Evolutionary conservation across 2,888 invertebrate genomes (phyloP).

Genomic region (Diabrotica balteata): DNA sequence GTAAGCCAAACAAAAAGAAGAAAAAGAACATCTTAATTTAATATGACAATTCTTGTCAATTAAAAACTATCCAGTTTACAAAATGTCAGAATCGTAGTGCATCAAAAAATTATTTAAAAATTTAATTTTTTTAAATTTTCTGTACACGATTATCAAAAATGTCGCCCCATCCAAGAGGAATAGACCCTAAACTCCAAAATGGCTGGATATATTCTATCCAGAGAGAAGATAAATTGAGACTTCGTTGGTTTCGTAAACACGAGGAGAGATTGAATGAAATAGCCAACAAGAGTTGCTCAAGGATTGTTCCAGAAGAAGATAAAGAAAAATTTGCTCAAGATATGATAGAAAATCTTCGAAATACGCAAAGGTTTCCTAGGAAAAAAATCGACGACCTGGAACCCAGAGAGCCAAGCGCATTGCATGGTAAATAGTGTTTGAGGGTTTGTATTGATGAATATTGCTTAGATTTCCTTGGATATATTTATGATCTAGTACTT

Average conservation of each 20-base stretch:
- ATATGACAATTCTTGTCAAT: background rate
- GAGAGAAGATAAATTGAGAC: constrained; percentile 53
- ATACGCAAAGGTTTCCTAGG: constrained; percentile 41
- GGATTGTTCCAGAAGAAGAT: constrained; percentile 48
- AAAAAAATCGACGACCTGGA: constrained; percentile 37
- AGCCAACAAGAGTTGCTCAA: constrained; percentile 45
- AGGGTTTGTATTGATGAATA: no score
- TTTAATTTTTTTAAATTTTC: background rate
- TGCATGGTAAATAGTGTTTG: constrained; percentile 17
- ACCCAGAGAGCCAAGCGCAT: constrained; percentile 33
- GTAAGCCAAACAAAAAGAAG: no score
- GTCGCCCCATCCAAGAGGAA: constrained; percentile 29
- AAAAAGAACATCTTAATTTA: background rate
- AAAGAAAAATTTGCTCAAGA: constrained; percentile 42
- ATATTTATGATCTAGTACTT: no score
- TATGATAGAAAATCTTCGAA: constrained; percentile 44
- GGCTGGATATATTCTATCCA: constrained; percentile 47
- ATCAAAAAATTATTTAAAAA: background rate
- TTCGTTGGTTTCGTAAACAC: constrained; percentile 58
- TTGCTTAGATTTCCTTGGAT: no score
- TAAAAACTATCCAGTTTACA: background rate
- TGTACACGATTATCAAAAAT: background rate
- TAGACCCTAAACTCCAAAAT: constrained; percentile 35
- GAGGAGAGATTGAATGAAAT: constrained; percentile 51
- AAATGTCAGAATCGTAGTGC: no score